phyloP scores from a whole-genome alignment of 2,888 invertebrate species.

The Mystacides longicornis region DNA sequence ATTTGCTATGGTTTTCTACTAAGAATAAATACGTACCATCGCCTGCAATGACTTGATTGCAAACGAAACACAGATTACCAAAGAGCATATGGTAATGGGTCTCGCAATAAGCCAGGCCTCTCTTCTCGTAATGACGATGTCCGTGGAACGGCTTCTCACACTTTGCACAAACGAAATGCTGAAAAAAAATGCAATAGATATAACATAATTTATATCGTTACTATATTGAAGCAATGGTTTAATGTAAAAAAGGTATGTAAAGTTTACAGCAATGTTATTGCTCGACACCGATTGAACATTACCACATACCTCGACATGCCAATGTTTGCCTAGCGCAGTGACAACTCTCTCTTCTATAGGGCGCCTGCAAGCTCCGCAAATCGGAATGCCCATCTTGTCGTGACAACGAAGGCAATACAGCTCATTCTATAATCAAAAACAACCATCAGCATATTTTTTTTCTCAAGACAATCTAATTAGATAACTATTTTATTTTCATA shows the following conservation, averaged over 20 bases:
- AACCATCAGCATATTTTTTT: too few relatives aligned
- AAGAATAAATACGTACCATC: constrained; percentile 64
- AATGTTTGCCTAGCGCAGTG: constrained; percentile 95
- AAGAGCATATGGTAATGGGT: constrained; percentile 98
- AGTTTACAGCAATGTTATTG: too few relatives aligned
- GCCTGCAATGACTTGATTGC: constrained; percentile 95
- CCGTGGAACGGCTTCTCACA: constrained; percentile 99
- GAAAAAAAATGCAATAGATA: too few relatives aligned
- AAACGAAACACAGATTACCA: constrained; percentile 97
- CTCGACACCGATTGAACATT: too few relatives aligned
- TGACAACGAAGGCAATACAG: constrained; percentile 96
- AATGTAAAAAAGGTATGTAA: too few relatives aligned
- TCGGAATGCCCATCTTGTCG: constrained; percentile 99
- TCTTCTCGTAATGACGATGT: constrained; percentile 97
- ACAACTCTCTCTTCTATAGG: constrained; percentile 99
- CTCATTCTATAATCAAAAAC: constrained; percentile 61
- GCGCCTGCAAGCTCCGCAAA: constrained; percentile 97
- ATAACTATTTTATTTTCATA: too few relatives aligned
- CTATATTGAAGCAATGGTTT: too few relatives aligned
- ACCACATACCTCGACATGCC: constrained; percentile 91
- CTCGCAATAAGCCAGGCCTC: constrained; percentile 97
- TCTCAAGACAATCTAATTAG: too few relatives aligned
- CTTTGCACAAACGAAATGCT: constrained; percentile 99
- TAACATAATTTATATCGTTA: too few relatives aligned
- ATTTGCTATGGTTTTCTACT: too few relatives aligned